Conservation (phyloP, 2,113 vertebrate genomes). For the Blennius ocellaris region DNA sequence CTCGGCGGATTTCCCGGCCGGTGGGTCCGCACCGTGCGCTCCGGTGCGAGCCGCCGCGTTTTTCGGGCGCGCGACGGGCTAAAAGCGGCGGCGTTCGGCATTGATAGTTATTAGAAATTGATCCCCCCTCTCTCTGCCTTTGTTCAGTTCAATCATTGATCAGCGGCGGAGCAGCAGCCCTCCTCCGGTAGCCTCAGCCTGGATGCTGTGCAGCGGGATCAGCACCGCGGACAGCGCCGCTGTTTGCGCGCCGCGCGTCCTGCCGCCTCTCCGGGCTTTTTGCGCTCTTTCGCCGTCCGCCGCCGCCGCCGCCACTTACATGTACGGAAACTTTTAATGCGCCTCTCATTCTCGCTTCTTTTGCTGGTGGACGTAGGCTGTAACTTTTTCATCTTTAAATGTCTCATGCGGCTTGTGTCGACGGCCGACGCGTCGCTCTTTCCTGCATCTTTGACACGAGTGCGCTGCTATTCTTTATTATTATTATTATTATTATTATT, state of each 20-base stretch:
- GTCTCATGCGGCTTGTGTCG: slow-evolving; percentile 70
- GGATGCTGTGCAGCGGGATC: slow-evolving; percentile 64
- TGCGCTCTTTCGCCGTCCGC: slow-evolving; percentile 23
- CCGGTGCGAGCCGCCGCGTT: slow-evolving; percentile 38
- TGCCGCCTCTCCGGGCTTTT: slow-evolving; percentile 17
- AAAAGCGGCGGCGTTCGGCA: slow-evolving; percentile 73
- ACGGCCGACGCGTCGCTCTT: slow-evolving; percentile 58
- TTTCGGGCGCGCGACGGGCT: slow-evolving; percentile 30
- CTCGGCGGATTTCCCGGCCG: slow-evolving; percentile 53
- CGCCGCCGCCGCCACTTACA: slow-evolving; percentile 34
- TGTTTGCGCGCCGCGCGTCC: slow-evolving; percentile 26
- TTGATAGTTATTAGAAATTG: slow-evolving; percentile 96
- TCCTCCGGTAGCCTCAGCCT: slow-evolving; percentile 72
- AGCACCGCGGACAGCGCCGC: slow-evolving; percentile 79
- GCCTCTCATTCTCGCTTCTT: slow-evolving; percentile 43
- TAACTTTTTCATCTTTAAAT: slow-evolving; percentile 78
- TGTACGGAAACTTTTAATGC: slow-evolving; percentile 83
- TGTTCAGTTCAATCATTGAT: slow-evolving; percentile 96
- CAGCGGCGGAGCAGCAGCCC: slow-evolving; percentile 85
- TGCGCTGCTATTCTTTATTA: slow-evolving; percentile 3
- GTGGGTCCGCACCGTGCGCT: slow-evolving; percentile 12
- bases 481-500: no score
- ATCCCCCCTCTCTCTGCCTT: slow-evolving; percentile 89
- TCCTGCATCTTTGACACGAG: slow-evolving; percentile 50
- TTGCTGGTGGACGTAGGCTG: slow-evolving; percentile 56